Base-by-base conservation (phyloP, 2,113 vertebrate species). In the Speoplatyrhinus poulsoni region DNA sequence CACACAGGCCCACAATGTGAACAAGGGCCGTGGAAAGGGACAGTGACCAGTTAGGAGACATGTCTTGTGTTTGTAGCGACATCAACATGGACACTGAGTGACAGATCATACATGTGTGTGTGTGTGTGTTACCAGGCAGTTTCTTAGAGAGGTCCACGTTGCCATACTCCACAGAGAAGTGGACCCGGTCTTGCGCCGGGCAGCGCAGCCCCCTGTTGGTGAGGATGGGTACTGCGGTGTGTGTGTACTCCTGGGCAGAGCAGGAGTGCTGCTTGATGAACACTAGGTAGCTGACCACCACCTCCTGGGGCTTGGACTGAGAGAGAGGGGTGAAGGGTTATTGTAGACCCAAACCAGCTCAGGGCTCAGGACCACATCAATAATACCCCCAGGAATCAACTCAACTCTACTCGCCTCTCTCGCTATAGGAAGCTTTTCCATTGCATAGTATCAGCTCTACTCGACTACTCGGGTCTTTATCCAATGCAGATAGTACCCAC, bases 231-330 rank as follows among this genome's bases (percentile, higher is more conserved):
- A 94, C 70, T 70, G 63, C 64, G 0, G 65, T 32, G 48, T 84
- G 69, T 9, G 87, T 65, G 62, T 86, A 86, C 49, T 91, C 88
- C 62, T 81, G 84, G 48, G 68, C 81, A 63, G 62, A 84, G 17
- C 80, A 41, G 7, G 88, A 88, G 64, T 94, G 88, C 70, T 84
- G 84, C 82, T 94, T 93, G 80, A 94, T 91, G 81, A 93, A 94
- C 67, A 92, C 83, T 75, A 93, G 57, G 79, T 94, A 94, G 73
- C 92, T 93, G 79, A 93, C 86, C 12, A 90, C 85, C 71, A 92
- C 87, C 1, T 76, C 16, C 17, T 86, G 58, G 0, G 90, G 48
- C 79, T 93, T 94, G 3, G 75, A 82, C 93, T 94, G 69, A 11
- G 11, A 48, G 19, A 72, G 5, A 19, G 8, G 10, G 61, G 16